Evolutionary conservation across 2,888 invertebrate species (phyloP), one percentile per base, ranked within the genome.

Genomic region (Brenthis hecate): DNA sequence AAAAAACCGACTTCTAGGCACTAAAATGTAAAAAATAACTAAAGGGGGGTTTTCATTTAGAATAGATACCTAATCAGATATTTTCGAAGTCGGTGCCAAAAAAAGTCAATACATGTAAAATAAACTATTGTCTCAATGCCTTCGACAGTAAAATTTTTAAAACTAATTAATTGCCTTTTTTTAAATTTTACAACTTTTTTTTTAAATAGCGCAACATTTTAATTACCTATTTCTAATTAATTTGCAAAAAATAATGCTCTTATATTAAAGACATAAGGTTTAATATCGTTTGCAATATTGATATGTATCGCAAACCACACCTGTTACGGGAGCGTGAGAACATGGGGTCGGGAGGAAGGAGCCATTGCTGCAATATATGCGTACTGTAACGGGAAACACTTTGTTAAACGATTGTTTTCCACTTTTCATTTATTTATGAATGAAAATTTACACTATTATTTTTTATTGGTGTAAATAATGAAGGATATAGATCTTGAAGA

Each of bases 271-370:
- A 0, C 3, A 61, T 73, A 74, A 70, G 56, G 63, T 58, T 14
- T 50, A 70, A 53, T 72, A 69, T 74, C 6, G 66, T 36, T 53
- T 68, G 65, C 19, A 13, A 13, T 57, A 50, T 62, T 71, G 66
- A 58, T 71, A 65, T 66, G 66, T 66, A 66, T 65, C 61, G 60
- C 66, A 36, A 61, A 50, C 36, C 76, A 76, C 78, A 79, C 78
- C 78, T 79, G 78, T 78, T 77, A 71, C 62, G 53, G 72, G 65
- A 77, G 73, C 77, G 78, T 79, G 78, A 75, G 78, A 78, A 78
- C 72, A 58, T 72, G 68, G 76, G 77, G 75, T 72, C 72, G 72
- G 69, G 75, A 75, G 74, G 76, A 74, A 74, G 71, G 72, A 74
- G 74, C 66, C 74, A 74, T 76, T 74, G 73, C 67, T 67, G 73